Evolutionary conservation across 2,888 invertebrate genomes (phyloP), one percentile per base, ranked within the genome.

Genomic region (Brenthis ino): DNA sequence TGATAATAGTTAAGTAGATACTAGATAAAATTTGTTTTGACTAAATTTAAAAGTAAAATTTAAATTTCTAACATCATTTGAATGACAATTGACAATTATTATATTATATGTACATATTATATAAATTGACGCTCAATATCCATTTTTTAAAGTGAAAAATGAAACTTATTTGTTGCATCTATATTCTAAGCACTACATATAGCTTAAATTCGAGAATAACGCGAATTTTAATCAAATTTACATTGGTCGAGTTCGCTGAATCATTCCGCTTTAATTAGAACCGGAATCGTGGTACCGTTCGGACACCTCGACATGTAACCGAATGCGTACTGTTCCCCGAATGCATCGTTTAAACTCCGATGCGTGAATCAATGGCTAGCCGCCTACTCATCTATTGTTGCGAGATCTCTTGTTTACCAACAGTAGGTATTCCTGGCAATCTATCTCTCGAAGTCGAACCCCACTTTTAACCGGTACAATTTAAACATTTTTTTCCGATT

Each of bases 251-350:
- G 79, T 78, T 78, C 77, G 79, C 79, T 89, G 89, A 89, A 83
- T 91, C 88, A 89, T 79, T 81, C 76, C 72, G 79, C 79, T 87
- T 86, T 88, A 90, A 89, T 89, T 89, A 86, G 85, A 85, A 87
- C 85, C 86, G 87, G 85, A 85, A 85, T 88, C 81, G 78, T 81
- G 78, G 81, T 86, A 86, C 85, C 85, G 88, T 88, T 87, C 78
- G 77, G 82, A 81, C 80, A 80, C 77, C 85, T 82, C 81, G 82
- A 72, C 72, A 78, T 79, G 77, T 80, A 82, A 82, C 82, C 76
- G 81, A 85, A 86, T 82, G 82, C 81, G 82, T 72, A 64, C 76
- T 72, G 69, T 90, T 89, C 88, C 77, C 77, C 84, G 88, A 88
- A 91, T 79, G 82, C 79, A 83, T 80, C 81, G 82, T 83, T 83